Conservation (phyloP, 2,797 vertebrate genomes). For the Valencia hispanica region DNA sequence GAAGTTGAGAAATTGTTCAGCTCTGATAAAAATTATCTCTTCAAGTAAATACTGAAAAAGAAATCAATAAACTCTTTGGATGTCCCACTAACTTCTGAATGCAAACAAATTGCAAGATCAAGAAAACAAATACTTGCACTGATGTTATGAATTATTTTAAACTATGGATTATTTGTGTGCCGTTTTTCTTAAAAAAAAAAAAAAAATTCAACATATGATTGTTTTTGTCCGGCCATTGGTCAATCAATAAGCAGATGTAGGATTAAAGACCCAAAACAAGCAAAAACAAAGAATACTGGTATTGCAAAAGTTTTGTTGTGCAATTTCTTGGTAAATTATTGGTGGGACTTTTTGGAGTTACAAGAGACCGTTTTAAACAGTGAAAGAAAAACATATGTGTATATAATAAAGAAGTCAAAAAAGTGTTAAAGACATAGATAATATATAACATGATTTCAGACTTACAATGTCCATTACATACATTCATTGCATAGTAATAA, state of each 20-base stretch:
- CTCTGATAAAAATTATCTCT: constrained; percentile 14
- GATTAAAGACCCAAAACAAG: neutral
- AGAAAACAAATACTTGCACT: neutral
- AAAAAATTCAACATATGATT: neutral
- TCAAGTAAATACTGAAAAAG: constrained; percentile 33
- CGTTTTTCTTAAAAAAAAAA: no score
- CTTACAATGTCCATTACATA: neutral
- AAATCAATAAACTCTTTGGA: constrained; percentile 45
- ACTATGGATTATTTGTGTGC: neutral
- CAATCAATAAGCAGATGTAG: neutral
- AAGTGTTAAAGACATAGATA: neutral
- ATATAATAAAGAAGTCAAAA: neutral
- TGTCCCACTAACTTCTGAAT: neutral
- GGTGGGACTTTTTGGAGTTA: constrained; percentile 17
- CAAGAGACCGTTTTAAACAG: neutral
- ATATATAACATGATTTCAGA: neutral
- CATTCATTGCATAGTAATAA: neutral
- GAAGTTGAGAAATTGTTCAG: constrained; percentile 45
- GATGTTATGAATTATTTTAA: neutral
- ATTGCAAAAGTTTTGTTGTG: neutral
- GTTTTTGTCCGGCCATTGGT: neutral
- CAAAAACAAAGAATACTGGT: neutral
- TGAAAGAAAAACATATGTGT: neutral
- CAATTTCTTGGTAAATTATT: neutral
- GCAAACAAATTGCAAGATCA: neutral